Evolutionary conservation across 2,797 vertebrate genomes (phyloP), one percentile per base, ranked within the genome.

Genomic region (Galagoides demidoff): DNA sequence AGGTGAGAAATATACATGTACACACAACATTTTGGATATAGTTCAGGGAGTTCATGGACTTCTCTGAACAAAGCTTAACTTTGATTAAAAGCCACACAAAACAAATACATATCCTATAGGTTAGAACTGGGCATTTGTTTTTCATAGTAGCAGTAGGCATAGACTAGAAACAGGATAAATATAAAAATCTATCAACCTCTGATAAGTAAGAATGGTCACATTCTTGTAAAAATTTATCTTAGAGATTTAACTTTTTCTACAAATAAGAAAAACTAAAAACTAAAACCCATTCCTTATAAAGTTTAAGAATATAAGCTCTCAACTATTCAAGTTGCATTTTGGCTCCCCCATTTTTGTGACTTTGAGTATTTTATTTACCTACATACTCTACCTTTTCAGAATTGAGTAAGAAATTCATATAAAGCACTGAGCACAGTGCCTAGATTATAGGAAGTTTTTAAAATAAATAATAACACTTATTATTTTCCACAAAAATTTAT

Each of bases 231-330:
- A 94, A n/a, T 88, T 45, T 25, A 76, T 45, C 45, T 81, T 59
- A 8, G 45, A 76, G 68, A 94, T 68, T 94, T 92, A 92, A 87
- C 31, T 90, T 19, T 19, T 87, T 81, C 86, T 81, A 64, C 19
- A 94, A 78, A 85, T 79, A 68, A 93, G 25, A 82, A 96, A n/a
- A n/a, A n/a, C n/a, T n/a, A n/a, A n/a, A n/a, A 77, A 76, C 52
- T 70, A 74, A 93, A 89, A 90, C 20, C 6, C 25, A 64, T 74
- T 57, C 16, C 71, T 59, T 92, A 55, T 37, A 89, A 45, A 84
- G 39, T 8, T 63, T 92, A 68, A 55, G 27, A 68, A 4, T 55
- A 37, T 68, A 94, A 71, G 11, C 25, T 91, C 37, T 78, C 45
- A 91, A 55, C 70, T 91, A 37, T 82, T 95, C 45, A 9, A 66